phyloP scores from a whole-genome alignment of 2,113 vertebrate species.

The Notothenia rossii region DNA sequence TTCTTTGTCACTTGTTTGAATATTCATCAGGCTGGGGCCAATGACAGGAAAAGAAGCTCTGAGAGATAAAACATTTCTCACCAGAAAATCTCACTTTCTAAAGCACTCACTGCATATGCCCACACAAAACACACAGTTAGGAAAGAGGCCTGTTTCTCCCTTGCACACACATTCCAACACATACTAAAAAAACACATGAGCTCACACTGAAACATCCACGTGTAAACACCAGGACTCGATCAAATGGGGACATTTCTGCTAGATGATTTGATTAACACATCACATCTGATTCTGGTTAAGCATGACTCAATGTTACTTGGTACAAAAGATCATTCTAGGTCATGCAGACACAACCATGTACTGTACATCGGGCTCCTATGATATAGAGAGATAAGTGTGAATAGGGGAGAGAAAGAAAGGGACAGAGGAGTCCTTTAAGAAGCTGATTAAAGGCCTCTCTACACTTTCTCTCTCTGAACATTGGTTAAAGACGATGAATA shows the following conservation, averaged over 20 bases:
- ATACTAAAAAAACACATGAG: background rate
- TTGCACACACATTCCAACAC: background rate
- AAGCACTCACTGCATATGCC: conserved; percentile 37
- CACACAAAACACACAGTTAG: conserved; percentile 21
- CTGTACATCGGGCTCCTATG: background rate
- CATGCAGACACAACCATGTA: background rate
- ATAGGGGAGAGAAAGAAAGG: conserved; percentile 11
- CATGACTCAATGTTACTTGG: conserved; percentile 14
- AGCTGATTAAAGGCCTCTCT: conserved; percentile 34
- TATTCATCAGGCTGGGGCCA: conserved; percentile 74
- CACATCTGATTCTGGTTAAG: conserved; percentile 11
- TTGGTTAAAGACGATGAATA: conserved; percentile 55
- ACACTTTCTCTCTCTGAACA: conserved; percentile 46
- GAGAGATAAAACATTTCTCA: conserved; percentile 69
- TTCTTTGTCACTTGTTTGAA: conserved; percentile 72
- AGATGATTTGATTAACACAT: background rate
- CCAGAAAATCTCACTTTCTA: conserved; percentile 57
- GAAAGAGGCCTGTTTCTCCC: background rate
- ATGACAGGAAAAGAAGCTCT: conserved; percentile 53
- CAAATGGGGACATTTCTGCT: background rate
- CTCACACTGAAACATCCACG: background rate
- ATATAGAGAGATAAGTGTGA: conserved; percentile 23
- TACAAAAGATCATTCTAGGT: background rate
- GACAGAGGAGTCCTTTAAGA: conserved; percentile 63
- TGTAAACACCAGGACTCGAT: background rate